These are phyloP conservation scores for Spheniscus humboldti DNA, from an alignment of 2,797 vertebrate species.

Conservation along the genomic window DNA sequence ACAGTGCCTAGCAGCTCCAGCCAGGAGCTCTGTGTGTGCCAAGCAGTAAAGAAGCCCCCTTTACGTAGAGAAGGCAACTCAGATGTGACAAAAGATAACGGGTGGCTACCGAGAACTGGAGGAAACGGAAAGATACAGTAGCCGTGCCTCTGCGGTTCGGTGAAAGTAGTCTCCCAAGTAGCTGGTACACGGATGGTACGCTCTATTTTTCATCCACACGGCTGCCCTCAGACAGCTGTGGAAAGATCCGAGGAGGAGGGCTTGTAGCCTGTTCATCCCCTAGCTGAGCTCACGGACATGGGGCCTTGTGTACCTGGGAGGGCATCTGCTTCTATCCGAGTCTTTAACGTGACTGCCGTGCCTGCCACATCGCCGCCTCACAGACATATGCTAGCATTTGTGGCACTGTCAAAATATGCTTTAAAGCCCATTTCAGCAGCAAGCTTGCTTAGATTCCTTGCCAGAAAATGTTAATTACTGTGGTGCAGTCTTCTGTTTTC, in stretches of 20 bases:
- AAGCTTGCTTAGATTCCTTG: not conserved
- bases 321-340: not conserved
- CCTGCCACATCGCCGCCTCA: not conserved
- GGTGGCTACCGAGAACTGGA: not conserved
- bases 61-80: too few species aligned
- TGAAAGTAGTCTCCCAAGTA: not conserved
- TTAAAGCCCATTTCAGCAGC: conserved; percentile 21
- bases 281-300: accelerated
- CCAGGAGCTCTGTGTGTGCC: not conserved
- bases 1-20: not conserved
- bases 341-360: not conserved
- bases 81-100: not conserved
- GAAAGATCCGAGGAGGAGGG: not conserved
- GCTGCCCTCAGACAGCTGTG: not conserved
- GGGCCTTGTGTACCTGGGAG: not conserved
- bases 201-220: not conserved
- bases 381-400: not conserved
- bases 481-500: conserved; percentile 50
- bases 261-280: not conserved
- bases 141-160: too few species aligned
- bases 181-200: accelerated
- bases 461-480: conserved; percentile 63
- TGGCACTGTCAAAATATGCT: conserved; percentile 34
- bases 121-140: not conserved
- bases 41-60: not conserved